Evolutionary conservation across 1,140 invertebrate species (phyloP).

Genomic region (Leptopilina clavipes): DNA sequence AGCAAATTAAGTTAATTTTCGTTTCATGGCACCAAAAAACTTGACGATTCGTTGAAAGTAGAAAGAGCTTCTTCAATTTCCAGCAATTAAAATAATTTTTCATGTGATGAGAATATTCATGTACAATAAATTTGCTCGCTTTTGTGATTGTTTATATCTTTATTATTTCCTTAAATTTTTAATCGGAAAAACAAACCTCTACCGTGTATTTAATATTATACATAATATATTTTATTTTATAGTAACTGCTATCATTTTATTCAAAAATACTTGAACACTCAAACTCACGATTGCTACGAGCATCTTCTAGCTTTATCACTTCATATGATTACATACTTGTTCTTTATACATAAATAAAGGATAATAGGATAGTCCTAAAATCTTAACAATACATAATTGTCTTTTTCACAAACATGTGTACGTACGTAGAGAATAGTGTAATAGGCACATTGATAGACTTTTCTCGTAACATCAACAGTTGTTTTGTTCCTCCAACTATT

Average conservation of each 20-base stretch:
- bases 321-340: background rate
- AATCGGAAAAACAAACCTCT: slow-evolving; percentile 25
- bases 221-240: slow-evolving; percentile 13
- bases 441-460: slow-evolving; percentile 31
- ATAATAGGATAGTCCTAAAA: slow-evolving; percentile 24
- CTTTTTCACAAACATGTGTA: slow-evolving; percentile 28
- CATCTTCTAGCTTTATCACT: slow-evolving; percentile 32
- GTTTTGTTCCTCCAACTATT: background rate
- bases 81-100: too few relatives aligned
- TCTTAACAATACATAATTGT: slow-evolving; percentile 6
- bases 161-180: slow-evolving; percentile 1
- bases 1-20: too few relatives aligned
- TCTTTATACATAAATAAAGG: slow-evolving; percentile 33
- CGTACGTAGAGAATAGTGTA: slow-evolving; percentile 3
- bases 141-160: background rate
- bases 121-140: too few relatives aligned
- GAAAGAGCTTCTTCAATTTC: too few relatives aligned
- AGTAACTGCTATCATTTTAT: slow-evolving; percentile 23
- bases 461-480: slow-evolving; percentile 18
- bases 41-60: too few relatives aligned
- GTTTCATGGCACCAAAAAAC: too few relatives aligned
- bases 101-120: too few relatives aligned
- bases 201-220: slow-evolving; percentile 17
- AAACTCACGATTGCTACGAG: slow-evolving; percentile 23
- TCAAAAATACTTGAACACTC: slow-evolving; percentile 33